Percentiles rank a stretch among this genome's conserved stretches.
Evolutionary conservation across 2,888 invertebrate genomes (phyloP).

Genomic region (Nesidiocoris tenuis): DNA sequence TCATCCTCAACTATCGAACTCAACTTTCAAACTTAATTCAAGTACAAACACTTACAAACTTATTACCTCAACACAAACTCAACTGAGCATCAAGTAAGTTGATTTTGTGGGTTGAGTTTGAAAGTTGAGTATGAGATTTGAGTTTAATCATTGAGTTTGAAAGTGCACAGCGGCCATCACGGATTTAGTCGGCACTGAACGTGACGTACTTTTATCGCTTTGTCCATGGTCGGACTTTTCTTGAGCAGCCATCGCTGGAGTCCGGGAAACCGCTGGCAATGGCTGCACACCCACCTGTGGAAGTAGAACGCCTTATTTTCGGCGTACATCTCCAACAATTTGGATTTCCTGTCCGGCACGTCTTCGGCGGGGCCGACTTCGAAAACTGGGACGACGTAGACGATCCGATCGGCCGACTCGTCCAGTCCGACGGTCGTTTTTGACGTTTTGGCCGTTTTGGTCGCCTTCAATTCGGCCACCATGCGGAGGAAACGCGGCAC

Average conservation of each 20-base stretch:
- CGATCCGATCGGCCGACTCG: constrained; percentile 54
- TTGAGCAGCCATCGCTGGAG: constrained; percentile 64
- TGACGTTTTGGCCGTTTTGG: constrained; percentile 54
- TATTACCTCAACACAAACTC: too few relatives aligned
- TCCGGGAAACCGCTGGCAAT: constrained; percentile 74
- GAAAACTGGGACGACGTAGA: constrained; percentile 71
- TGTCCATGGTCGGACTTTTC: constrained; percentile 44
- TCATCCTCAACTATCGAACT: too few relatives aligned
- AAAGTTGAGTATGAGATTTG: too few relatives aligned
- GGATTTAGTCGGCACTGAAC: too few relatives aligned
- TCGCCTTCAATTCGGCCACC: constrained; percentile 59
- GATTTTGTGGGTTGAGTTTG: too few relatives aligned
- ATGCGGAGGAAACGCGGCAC: constrained; percentile 63
- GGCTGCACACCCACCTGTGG: constrained; percentile 67
- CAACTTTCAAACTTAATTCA: too few relatives aligned
- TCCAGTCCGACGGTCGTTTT: constrained; percentile 48
- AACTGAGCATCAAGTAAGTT: too few relatives aligned
- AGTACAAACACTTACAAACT: too few relatives aligned
- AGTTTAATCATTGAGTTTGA: too few relatives aligned
- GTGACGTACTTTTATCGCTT: constrained; percentile 48
- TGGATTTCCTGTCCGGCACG: constrained; percentile 65
- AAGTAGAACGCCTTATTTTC: constrained; percentile 65
- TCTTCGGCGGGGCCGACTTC: constrained; percentile 64
- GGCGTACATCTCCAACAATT: constrained; percentile 58
- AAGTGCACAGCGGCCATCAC: too few relatives aligned